Evolutionary conservation across 2,888 invertebrate genomes (phyloP).

Genomic region (Phania funesta): DNA sequence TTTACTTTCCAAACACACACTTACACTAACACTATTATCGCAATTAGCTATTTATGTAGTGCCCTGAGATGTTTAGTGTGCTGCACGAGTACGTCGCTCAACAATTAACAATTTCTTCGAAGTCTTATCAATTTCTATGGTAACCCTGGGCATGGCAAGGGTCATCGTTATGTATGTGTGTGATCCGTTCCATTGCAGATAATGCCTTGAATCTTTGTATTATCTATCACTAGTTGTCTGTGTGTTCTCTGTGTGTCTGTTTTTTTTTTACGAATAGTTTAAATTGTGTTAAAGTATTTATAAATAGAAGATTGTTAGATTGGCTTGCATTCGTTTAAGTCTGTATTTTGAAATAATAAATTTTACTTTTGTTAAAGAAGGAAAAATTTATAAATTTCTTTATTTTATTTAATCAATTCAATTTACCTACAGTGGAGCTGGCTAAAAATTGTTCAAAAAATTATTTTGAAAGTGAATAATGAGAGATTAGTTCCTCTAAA

Average conservation of each 20-base stretch:
- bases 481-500: too few species aligned
- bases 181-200: constrained; percentile 20
- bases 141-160: constrained; percentile 28
- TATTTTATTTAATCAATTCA: neutral
- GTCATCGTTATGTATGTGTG: constrained; percentile 27
- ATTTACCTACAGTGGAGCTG: neutral
- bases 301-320: neutral
- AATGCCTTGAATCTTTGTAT: constrained; percentile 14
- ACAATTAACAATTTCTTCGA: constrained; percentile 28
- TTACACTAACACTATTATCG: neutral
- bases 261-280: neutral
- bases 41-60: neutral
- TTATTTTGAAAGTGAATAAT: too few species aligned
- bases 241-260: neutral
- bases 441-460: neutral
- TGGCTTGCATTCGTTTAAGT: neutral
- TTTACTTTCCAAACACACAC: neutral
- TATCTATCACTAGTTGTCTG: constrained; percentile 27
- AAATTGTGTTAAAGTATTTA: neutral
- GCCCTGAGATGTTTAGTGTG: constrained; percentile 2
- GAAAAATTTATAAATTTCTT: neutral
- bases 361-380: neutral
- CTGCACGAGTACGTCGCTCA: neutral
- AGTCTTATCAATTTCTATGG: constrained; percentile 48
- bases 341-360: neutral